These are phyloP conservation scores for Heliconius hortense DNA, from an alignment of 2,888 invertebrate species.

Conservation along the genomic window DNA sequence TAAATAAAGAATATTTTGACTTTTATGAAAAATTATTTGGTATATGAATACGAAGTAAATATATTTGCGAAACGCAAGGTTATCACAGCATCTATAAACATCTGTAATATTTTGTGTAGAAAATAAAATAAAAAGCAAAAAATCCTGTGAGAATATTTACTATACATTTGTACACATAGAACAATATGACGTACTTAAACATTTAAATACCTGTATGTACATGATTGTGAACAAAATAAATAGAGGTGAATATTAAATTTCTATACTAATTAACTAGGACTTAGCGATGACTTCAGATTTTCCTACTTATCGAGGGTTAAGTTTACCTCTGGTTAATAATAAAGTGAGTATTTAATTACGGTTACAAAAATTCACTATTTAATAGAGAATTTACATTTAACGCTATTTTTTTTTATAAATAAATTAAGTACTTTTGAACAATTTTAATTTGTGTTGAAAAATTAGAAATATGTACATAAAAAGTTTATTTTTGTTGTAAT, in stretches of 20 bases:
- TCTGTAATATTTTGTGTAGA: neutral
- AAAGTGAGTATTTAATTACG: conserved; percentile 59
- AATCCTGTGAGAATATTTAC: conserved; percentile 54
- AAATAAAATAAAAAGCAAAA: conserved; percentile 32
- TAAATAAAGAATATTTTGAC: too few species aligned
- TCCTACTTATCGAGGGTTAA: conserved; percentile 41
- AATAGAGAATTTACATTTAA: conserved; percentile 53
- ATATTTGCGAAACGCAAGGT: too few species aligned
- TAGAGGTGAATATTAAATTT: conserved; percentile 69
- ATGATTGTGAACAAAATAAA: conserved; percentile 72
- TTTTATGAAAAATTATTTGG: too few species aligned
- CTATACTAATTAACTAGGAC: conserved; percentile 55
- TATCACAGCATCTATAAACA: too few species aligned
- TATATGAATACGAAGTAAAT: too few species aligned
- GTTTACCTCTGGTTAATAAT: conserved; percentile 47
- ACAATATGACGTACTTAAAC: conserved; percentile 70
- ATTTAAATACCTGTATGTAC: conserved; percentile 68
- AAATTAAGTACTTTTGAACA: conserved; percentile 39
- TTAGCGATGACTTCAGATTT: conserved; percentile 54
- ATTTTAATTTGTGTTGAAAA: conserved; percentile 24
- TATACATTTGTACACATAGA: conserved; percentile 78
- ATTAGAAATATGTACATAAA: conserved; percentile 19
- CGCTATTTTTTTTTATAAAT: conserved; percentile 35
- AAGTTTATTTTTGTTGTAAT: neutral
- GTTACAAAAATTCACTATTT: conserved; percentile 55